Evolutionary conservation across 2,888 invertebrate genomes (phyloP).

Genomic region (Eupeodes luniger): DNA sequence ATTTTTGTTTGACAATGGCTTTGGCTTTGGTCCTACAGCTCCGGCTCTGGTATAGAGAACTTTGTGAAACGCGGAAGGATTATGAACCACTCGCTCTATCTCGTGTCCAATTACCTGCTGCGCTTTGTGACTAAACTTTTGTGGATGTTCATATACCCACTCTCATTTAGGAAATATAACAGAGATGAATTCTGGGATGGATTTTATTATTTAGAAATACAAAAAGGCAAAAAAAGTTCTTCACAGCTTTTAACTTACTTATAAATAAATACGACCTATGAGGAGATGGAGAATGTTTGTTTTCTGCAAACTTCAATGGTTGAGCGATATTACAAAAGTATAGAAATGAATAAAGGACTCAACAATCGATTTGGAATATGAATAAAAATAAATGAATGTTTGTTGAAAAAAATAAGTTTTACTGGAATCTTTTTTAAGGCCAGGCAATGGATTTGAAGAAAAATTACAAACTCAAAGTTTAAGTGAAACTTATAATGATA

Average conservation of each 20-base stretch:
- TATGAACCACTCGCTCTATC: slow-evolving; percentile 30
- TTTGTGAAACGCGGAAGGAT: slow-evolving; percentile 50
- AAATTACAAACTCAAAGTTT: too few species aligned
- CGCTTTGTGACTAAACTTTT: slow-evolving; percentile 1
- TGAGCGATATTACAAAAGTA: background rate
- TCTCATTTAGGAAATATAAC: slow-evolving; percentile 1
- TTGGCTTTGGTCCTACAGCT: background rate
- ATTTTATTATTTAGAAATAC: slow-evolving; percentile 17
- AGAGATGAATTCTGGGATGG: background rate
- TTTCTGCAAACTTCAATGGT: slow-evolving; percentile 19
- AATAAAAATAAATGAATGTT: background rate
- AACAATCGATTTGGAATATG: background rate
- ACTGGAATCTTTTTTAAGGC: background rate
- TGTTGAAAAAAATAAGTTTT: background rate
- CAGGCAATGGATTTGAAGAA: background rate
- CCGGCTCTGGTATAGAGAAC: background rate
- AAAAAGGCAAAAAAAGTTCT: background rate
- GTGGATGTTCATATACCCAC: background rate
- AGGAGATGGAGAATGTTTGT: slow-evolving; percentile 30
- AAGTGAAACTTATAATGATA: too few species aligned
- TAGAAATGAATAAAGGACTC: background rate
- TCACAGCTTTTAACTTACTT: slow-evolving; percentile 26
- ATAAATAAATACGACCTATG: background rate
- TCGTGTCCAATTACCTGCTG: slow-evolving; percentile 42
- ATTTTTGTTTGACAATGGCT: slow-evolving; percentile 50